Conservation (phyloP, 2,888 invertebrate species). For the Tortrix viridana region DNA sequence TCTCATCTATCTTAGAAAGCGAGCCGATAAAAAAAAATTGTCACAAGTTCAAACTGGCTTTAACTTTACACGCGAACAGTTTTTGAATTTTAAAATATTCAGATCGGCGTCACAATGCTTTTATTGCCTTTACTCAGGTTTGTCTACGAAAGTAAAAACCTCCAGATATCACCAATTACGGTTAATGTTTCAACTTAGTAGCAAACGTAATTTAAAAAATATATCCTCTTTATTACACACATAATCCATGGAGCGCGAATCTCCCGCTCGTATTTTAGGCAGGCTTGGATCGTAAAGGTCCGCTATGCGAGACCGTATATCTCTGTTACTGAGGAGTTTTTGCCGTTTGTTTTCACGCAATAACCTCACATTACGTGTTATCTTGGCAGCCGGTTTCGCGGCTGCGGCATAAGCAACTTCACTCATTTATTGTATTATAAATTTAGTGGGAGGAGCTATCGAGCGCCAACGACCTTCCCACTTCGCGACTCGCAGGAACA, state of each 20-base stretch:
- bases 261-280: conserved; percentile 70
- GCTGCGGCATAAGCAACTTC: conserved; percentile 56
- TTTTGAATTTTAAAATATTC: conserved; percentile 29
- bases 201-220: conserved; percentile 72
- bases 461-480: conserved; percentile 72
- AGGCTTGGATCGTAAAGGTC: conserved; percentile 70
- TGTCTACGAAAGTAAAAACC: conserved; percentile 45
- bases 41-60: conserved; percentile 43
- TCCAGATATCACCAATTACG: conserved; percentile 55
- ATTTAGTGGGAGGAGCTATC: conserved; percentile 80
- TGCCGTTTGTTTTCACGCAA: conserved; percentile 79
- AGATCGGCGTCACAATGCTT: conserved; percentile 1
- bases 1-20: conserved; percentile 44
- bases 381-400: conserved; percentile 70
- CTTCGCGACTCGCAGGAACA: conserved; percentile 68
- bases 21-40: conserved; percentile 47
- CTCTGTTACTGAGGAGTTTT: conserved; percentile 68
- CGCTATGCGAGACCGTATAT: conserved; percentile 69
- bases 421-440: conserved; percentile 81
- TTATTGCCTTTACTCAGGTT: neutral
- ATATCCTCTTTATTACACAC: conserved; percentile 74
- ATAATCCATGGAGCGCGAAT: conserved; percentile 72
- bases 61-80: conserved; percentile 41
- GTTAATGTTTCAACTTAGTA: conserved; percentile 68
- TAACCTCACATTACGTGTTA: conserved; percentile 76